Conservation (phyloP, 1,140 invertebrate species). For the Asobara japonica region DNA sequence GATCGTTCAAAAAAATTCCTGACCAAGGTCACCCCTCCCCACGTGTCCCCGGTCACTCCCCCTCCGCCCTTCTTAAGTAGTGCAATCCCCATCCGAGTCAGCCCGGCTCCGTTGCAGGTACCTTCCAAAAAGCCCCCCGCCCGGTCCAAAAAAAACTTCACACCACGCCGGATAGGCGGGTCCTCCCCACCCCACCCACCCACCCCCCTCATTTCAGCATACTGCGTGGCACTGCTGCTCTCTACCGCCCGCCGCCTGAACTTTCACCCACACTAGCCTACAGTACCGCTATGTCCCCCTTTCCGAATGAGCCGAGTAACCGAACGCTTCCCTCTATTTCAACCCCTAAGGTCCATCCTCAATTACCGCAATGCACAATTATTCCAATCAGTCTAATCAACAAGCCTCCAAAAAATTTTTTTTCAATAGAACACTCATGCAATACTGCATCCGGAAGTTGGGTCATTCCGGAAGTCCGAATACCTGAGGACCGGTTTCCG, state of each 20-base stretch:
- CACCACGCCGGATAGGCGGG: constrained; percentile 14
- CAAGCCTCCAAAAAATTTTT: no score
- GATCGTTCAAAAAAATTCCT: background rate
- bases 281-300: no score
- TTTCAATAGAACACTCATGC: no score
- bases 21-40: background rate
- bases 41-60: background rate
- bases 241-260: background rate
- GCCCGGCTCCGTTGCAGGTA: constrained; percentile 41
- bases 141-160: constrained; percentile 33
- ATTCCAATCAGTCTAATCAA: no score
- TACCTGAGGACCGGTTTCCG: no score
- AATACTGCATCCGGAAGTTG: no score
- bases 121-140: constrained; percentile 4
- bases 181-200: background rate
- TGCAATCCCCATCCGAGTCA: constrained; percentile 42
- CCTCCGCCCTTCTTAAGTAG: constrained; percentile 15
- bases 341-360: no score
- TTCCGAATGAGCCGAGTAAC: no score
- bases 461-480: no score
- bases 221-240: constrained; percentile 16
- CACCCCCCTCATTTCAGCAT: background rate
- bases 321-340: no score
- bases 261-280: no score
- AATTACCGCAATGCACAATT: no score